Evolutionary conservation across 2,113 vertebrate genomes (phyloP), one percentile per base, ranked within the genome.

Genomic region (Galbula dea): DNA sequence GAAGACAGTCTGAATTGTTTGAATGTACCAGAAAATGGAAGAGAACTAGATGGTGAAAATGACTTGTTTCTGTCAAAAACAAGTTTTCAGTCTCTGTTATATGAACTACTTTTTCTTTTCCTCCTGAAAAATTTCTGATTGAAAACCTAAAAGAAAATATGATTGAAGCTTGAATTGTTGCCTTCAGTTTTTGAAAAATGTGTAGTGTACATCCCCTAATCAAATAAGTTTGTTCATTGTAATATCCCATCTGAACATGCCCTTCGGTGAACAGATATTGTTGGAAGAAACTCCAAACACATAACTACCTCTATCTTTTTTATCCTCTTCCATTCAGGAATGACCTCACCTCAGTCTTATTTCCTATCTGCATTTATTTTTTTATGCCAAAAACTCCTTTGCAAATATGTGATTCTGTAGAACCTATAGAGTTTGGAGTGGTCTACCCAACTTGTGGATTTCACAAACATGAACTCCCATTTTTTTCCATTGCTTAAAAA

Each of bases 211-310:
- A 21, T 85, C 79, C 12, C 19, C 10, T 34, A 48, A 43, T 85
- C 20, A 65, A 87, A 22, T 78, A n/a, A 36, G 34, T 9, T 67
- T 71, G 10, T 34, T 89, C 12, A 7, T 78, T 54, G 3, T 67
- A 46, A 34, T 61, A 48, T 36, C 15, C 22, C 4, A 27, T 57
- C 49, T 65, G 77, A 82, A 22, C 12, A 8, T 55, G 34, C 34
- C 58, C 7, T 71, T 75, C 81, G 4, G 2, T 58, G 43, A 63
- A 34, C 15, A 62, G 29, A 24, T 2, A 0, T 32, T 74, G 17
- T 36, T 3, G 2, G 2, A 9, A 3, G 6, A 5, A 29, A 12
- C 9, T 61, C 19, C 55, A 24, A 79, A 59, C 46, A 5, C 3
- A 10, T 43, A n/a, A 6, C 11, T 79, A 20, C 10, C 10, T 32